Base-by-base conservation (phyloP, 2,113 vertebrate species). In the Scytalopus superciliaris region DNA sequence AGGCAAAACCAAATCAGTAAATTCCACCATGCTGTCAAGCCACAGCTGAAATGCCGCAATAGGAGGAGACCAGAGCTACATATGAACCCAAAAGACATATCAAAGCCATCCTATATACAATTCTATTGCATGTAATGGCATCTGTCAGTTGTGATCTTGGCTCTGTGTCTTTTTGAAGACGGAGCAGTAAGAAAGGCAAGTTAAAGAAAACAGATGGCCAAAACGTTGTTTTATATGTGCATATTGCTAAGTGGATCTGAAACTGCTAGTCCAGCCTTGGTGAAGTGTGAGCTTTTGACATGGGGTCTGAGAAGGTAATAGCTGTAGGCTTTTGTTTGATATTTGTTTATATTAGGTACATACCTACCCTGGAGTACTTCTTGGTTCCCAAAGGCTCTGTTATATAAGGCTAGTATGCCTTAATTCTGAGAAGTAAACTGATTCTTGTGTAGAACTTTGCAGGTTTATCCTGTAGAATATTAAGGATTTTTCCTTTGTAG, bases 1-100 rank as follows among this genome's bases (percentile, higher is more conserved):
- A 95, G 88, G 84, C 74, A 92, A 87, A 84, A 97, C 40, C 93
- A 94, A 96, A 97, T 97, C 62, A 92, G 70, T 94, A 81, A 96
- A 94, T 87, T 84, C 87, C 66, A 94, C 70, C 49, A 50, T 44
- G 49, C 80, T 94, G 85, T 97, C 73, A 92, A 93, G 78, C 77
- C 90, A 90, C 72, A 50, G 7, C 49, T 88, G 80, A 96, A 95
- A 57, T 60, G 39, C 69, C 72, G 74, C 55, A 80, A 53, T 18
- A 93, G 85, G 84, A 90, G 64, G 76, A 94, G 75, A 66, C 73
- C 7, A 4, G 63, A 63, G 68, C 59, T 87, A 56, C 18, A 4
- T 59, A 31, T 17, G 22, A 92, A 85, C 7, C 10, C 37, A 30
- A 24, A 63, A 68, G 22, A 47, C 15, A 30, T 25, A 33, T 19